Evolutionary conservation across 2,888 invertebrate species (phyloP).

Genomic region (Omphaloscelis lunosa): DNA sequence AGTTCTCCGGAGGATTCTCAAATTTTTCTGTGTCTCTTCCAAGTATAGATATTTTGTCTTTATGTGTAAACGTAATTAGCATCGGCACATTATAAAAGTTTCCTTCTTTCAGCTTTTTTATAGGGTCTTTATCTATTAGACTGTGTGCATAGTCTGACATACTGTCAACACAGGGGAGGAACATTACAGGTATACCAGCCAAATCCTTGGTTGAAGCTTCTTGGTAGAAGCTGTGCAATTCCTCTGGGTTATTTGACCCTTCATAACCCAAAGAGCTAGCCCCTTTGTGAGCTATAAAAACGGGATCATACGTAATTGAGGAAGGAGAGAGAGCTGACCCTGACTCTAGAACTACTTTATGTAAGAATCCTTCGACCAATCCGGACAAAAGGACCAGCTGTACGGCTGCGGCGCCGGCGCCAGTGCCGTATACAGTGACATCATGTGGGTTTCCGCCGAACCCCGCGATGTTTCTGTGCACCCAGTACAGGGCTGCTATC

Average conservation of each 20-base stretch:
- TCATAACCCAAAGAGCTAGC: slow-evolving; percentile 86
- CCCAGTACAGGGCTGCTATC: slow-evolving; percentile 85
- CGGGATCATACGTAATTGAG: slow-evolving; percentile 77
- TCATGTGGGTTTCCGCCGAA: slow-evolving; percentile 84
- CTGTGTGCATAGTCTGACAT: slow-evolving; percentile 64
- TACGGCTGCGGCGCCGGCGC: slow-evolving; percentile 81
- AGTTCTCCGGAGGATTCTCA: slow-evolving; percentile 70
- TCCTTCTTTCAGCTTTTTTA: slow-evolving; percentile 72
- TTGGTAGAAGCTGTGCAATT: slow-evolving; percentile 76
- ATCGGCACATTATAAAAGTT: slow-evolving; percentile 78
- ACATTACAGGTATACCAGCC: slow-evolving; percentile 69
- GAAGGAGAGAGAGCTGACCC: slow-evolving; percentile 83
- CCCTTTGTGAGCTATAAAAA: slow-evolving; percentile 76
- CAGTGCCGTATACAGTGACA: slow-evolving; percentile 83
- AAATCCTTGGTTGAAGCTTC: slow-evolving; percentile 67
- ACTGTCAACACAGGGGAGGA: slow-evolving; percentile 82
- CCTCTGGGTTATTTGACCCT: slow-evolving; percentile 62
- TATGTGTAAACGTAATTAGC: slow-evolving; percentile 76
- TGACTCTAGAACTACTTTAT: slow-evolving; percentile 83
- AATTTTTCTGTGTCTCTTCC: slow-evolving; percentile 69
- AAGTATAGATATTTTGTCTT: slow-evolving; percentile 70
- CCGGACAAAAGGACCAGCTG: slow-evolving; percentile 81
- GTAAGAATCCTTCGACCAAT: slow-evolving; percentile 77
- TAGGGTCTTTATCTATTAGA: slow-evolving; percentile 79
- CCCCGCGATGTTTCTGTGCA: slow-evolving; percentile 81